Evolutionary conservation across 1,140 invertebrate species (phyloP).

Genomic region (Bombus cullumanus): DNA sequence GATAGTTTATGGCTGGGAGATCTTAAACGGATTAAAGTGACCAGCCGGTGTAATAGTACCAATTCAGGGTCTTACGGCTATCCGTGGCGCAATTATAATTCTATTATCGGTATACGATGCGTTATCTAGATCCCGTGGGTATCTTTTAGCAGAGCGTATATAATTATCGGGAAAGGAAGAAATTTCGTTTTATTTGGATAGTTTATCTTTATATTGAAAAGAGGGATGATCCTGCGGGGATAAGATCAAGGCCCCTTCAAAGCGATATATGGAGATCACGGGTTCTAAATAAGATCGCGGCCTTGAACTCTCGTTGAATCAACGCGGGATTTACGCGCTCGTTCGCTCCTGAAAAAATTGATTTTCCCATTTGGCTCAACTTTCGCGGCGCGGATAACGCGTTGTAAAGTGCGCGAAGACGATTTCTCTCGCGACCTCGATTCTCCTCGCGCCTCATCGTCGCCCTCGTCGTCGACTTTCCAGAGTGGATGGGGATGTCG

Average conservation of each 20-base stretch:
- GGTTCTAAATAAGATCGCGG: conserved; percentile 8
- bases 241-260: neutral
- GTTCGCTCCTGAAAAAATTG: conserved; percentile 35
- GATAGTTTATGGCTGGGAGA: neutral
- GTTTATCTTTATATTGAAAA: neutral
- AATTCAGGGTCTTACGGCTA: neutral
- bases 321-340: conserved; percentile 25
- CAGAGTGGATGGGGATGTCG: conserved; percentile 47
- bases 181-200: neutral
- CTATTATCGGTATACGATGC: neutral
- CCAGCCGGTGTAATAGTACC: neutral
- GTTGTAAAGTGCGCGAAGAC: conserved; percentile 37
- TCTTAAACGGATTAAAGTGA: neutral
- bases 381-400: conserved; percentile 37
- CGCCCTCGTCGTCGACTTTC: conserved; percentile 49
- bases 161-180: no score
- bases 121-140: neutral
- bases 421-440: conserved; percentile 60
- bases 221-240: neutral
- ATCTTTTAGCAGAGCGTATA: neutral
- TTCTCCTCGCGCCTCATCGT: conserved; percentile 57
- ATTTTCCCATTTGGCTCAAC: conserved; percentile 38
- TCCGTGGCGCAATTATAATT: neutral
- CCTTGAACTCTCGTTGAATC: conserved; percentile 39
- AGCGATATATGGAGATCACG: neutral